Evolutionary conservation across 1,140 invertebrate species (phyloP).

Genomic region (Thereuonema tuberculata): DNA sequence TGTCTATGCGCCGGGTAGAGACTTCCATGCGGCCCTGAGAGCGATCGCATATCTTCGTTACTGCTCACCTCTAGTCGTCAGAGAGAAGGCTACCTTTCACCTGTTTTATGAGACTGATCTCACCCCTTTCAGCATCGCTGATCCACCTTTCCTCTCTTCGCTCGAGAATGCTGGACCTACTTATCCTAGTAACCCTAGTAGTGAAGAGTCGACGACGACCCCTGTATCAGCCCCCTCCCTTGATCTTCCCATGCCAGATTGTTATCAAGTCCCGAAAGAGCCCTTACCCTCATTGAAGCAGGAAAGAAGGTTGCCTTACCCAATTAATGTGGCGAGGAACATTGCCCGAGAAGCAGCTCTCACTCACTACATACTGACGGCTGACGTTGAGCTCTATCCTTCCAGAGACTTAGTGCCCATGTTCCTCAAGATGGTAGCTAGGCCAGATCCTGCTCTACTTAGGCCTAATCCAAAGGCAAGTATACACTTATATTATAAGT

Average conservation of each 20-base stretch:
- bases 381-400: slow-evolving; percentile 77
- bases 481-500: no score
- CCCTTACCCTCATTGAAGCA: slow-evolving; percentile 46
- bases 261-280: not conserved
- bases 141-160: no score
- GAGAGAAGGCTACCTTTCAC: slow-evolving; percentile 66
- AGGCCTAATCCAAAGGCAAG: not conserved
- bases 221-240: slow-evolving; percentile 50
- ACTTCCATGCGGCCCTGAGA: slow-evolving; percentile 48
- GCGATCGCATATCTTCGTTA: slow-evolving; percentile 52
- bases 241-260: not conserved
- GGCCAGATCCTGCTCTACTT: not conserved
- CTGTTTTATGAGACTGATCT: slow-evolving; percentile 71
- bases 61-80: slow-evolving; percentile 49
- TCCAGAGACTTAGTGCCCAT: slow-evolving; percentile 9
- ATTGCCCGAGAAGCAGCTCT: slow-evolving; percentile 63
- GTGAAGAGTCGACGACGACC: slow-evolving; percentile 52
- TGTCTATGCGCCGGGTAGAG: slow-evolving; percentile 56
- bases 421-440: slow-evolving; percentile 5
- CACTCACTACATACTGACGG: slow-evolving; percentile 69
- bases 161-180: slow-evolving; percentile 53
- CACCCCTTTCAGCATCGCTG: slow-evolving; percentile 15
- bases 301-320: slow-evolving; percentile 64
- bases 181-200: slow-evolving; percentile 57
- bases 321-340: slow-evolving; percentile 75